Percentiles rank a stretch among this genome's conserved stretches.
phyloP scores from a whole-genome alignment of 2,113 vertebrate species.

The Labeo rohita region DNA sequence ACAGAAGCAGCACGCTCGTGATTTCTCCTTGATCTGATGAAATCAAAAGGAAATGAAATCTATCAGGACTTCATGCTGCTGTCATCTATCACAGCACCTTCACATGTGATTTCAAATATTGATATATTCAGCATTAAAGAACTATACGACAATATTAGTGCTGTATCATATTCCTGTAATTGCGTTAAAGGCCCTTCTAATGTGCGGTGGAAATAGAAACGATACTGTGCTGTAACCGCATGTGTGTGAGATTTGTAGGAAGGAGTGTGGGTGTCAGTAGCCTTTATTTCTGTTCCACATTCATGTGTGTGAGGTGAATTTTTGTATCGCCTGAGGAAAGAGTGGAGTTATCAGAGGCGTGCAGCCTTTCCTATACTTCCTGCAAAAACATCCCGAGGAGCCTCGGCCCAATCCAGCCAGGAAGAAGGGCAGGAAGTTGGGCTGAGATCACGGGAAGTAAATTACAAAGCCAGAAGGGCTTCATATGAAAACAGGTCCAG shows the following conservation, averaged over 20 bases:
- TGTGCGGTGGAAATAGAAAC: constrained; percentile 20
- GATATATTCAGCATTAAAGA: constrained; percentile 24
- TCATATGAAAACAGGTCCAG: constrained; percentile 41
- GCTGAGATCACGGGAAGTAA: constrained; percentile 60
- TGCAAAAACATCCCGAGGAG: constrained; percentile 62
- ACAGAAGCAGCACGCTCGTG: constrained; percentile 29
- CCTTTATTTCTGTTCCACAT: constrained; percentile 55
- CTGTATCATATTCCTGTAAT: constrained; percentile 2
- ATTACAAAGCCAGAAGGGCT: constrained; percentile 41
- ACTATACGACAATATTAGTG: constrained; percentile 5
- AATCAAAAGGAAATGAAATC: constrained; percentile 38
- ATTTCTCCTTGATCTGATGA: constrained; percentile 34
- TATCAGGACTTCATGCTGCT: background rate
- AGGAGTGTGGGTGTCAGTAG: constrained; percentile 51
- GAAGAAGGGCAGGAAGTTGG: constrained; percentile 57
- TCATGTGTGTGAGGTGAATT: constrained; percentile 48
- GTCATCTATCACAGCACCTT: constrained; percentile 8
- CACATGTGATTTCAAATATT: background rate
- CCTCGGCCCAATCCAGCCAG: constrained; percentile 53
- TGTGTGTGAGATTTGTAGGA: constrained; percentile 53
- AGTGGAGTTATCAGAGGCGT: constrained; percentile 53
- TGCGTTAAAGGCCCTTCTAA: constrained; percentile 9
- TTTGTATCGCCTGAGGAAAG: constrained; percentile 55
- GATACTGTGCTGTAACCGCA: constrained; percentile 50
- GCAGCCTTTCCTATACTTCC: constrained; percentile 61